phyloP scores from a whole-genome alignment of 2,888 invertebrate genomes.

The Rugalucina vietnamica region DNA sequence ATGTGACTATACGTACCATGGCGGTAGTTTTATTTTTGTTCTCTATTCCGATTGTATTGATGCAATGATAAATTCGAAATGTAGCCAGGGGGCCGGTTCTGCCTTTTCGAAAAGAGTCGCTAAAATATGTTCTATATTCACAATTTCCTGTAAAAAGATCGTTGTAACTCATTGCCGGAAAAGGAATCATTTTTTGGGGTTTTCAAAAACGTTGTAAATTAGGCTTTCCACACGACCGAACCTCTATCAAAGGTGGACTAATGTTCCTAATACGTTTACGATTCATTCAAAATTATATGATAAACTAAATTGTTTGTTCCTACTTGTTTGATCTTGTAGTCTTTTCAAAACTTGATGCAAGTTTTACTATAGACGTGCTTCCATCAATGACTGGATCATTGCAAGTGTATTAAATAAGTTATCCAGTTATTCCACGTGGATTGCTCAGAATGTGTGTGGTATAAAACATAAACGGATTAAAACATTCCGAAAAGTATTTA shows the following conservation, averaged over 20 bases:
- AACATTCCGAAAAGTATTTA: conserved; percentile 11
- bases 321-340: not conserved
- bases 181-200: no score
- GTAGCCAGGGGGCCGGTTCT: no score
- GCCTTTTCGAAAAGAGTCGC: no score
- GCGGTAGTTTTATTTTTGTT: no score
- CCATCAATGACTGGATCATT: not conserved
- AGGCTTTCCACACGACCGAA: conserved; percentile 9
- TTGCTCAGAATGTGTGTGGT: conserved; percentile 11
- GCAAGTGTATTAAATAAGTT: conserved; percentile 10
- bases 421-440: not conserved
- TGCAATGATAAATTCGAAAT: no score
- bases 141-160: no score
- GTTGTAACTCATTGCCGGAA: no score
- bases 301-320: conserved; percentile 11
- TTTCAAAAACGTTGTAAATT: conserved; percentile 10
- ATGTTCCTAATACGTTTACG: conserved; percentile 4
- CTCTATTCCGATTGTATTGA: no score
- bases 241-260: conserved; percentile 4
- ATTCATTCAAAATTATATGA: conserved; percentile 6
- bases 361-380: conserved; percentile 1
- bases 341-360: conserved; percentile 14
- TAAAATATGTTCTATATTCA: no score
- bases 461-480: conserved; percentile 8
- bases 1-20: no score